phyloP scores from a whole-genome alignment of 2,888 invertebrate genomes.

The Cataglyphis livida region DNA sequence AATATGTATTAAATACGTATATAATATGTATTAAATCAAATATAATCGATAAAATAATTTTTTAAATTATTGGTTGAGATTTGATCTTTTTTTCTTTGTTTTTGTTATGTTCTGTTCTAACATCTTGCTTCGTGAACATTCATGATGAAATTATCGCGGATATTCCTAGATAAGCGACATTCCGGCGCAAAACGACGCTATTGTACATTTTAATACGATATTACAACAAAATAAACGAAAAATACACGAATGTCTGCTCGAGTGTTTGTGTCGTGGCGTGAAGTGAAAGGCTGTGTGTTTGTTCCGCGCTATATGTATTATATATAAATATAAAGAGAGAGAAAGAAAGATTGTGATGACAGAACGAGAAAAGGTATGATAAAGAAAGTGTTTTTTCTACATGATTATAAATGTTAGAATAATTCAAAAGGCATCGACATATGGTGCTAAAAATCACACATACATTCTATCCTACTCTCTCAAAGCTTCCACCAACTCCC shows the following conservation, averaged over 20 bases:
- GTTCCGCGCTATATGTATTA: conserved; percentile 61
- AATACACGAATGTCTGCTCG: conserved; percentile 56
- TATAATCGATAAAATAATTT: not conserved
- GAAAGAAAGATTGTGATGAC: conserved; percentile 49
- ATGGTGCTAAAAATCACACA: conserved; percentile 66
- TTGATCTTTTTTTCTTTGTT: not conserved
- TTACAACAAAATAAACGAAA: conserved; percentile 47
- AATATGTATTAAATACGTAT: not conserved
- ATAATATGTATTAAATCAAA: not conserved
- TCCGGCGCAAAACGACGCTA: conserved; percentile 55
- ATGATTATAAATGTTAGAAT: conserved; percentile 72
- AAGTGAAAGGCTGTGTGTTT: conserved; percentile 61
- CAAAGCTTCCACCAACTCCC: conserved; percentile 52
- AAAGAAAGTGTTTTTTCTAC: conserved; percentile 74
- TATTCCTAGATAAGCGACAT: conserved; percentile 55
- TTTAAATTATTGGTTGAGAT: not conserved
- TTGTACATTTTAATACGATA: conserved; percentile 57
- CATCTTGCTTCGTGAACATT: not conserved
- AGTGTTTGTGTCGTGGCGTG: conserved; percentile 59
- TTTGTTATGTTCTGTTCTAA: not conserved
- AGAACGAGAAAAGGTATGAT: conserved; percentile 55
- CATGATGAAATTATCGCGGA: conserved; percentile 9
- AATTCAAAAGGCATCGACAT: conserved; percentile 67
- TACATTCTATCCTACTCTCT: conserved; percentile 64
- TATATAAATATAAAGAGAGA: conserved; percentile 57